phyloP scores from a whole-genome alignment of 2,888 invertebrate genomes.

The Dexiosoma caninum region DNA sequence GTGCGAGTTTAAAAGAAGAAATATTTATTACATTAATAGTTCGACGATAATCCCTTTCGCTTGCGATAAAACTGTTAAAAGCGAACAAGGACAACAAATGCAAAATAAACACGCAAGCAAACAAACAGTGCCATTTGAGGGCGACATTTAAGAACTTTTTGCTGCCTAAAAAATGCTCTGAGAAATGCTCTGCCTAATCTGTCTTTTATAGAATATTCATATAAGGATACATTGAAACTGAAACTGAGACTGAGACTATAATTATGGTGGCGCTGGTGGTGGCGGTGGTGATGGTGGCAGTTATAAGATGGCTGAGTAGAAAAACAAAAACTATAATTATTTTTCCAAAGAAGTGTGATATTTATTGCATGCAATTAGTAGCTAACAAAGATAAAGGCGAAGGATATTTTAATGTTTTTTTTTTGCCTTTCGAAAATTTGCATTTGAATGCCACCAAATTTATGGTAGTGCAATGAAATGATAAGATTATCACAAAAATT shows the following conservation, averaged over 20 bases:
- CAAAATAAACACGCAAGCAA: slow-evolving; percentile 32
- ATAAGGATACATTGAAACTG: slow-evolving; percentile 12
- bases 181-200: slow-evolving; percentile 49
- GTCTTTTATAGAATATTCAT: slow-evolving; percentile 41
- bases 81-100: slow-evolving; percentile 24
- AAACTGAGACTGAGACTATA: slow-evolving; percentile 8
- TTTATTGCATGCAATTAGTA: slow-evolving; percentile 61
- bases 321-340: slow-evolving; percentile 50
- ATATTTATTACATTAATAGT: slow-evolving; percentile 65
- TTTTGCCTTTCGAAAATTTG: not conserved
- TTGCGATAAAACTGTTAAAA: slow-evolving; percentile 38
- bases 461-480: slow-evolving; percentile 44
- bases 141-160: slow-evolving; percentile 59
- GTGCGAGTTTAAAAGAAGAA: slow-evolving; percentile 42
- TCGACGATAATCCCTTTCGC: slow-evolving; percentile 63
- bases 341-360: slow-evolving; percentile 36
- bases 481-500: slow-evolving; percentile 60
- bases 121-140: slow-evolving; percentile 41
- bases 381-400: slow-evolving; percentile 30
- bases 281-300: slow-evolving; percentile 24
- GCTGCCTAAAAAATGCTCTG: slow-evolving; percentile 30
- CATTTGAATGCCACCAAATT: slow-evolving; percentile 43
- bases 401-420: slow-evolving; percentile 9
- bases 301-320: not conserved
- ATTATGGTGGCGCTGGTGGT: slow-evolving; percentile 32